Evolutionary conservation across 1,140 invertebrate species (phyloP).

Genomic region (Drosophila asahinai): DNA sequence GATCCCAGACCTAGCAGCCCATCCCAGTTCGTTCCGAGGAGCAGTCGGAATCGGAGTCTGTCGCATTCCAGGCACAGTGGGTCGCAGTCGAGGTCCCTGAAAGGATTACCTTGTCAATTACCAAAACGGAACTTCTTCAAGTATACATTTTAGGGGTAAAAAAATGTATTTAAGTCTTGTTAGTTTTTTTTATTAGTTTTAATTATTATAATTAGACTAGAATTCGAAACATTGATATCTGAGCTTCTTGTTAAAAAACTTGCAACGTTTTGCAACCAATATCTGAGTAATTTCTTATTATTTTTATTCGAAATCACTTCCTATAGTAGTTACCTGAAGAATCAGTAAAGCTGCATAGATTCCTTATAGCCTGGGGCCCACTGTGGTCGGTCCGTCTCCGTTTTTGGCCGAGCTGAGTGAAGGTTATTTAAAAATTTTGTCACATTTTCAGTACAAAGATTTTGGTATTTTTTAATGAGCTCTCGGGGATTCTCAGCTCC

Average conservation of each 20-base stretch:
- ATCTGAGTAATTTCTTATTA: no score
- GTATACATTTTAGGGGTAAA: neutral
- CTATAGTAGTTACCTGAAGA: neutral
- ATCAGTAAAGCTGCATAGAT: neutral
- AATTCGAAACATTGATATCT: no score
- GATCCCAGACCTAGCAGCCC: constrained; percentile 39
- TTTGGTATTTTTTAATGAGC: constrained; percentile 85
- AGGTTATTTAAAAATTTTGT: constrained; percentile 85
- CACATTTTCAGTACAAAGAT: constrained; percentile 85
- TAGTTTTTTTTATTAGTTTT: no score
- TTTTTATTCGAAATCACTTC: no score
- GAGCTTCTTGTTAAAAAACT: no score
- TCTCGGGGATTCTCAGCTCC: constrained; percentile 75
- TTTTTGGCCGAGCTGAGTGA: constrained; percentile 64
- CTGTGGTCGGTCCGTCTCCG: constrained; percentile 16
- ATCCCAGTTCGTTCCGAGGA: constrained; percentile 28
- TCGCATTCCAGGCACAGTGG: constrained; percentile 44
- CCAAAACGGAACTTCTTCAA: neutral
- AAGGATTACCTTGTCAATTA: no score
- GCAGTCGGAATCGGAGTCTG: constrained; percentile 29
- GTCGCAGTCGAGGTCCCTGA: neutral
- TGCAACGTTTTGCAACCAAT: no score
- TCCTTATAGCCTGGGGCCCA: neutral
- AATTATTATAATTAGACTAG: no score
- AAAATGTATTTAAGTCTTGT: no score